Base-by-base conservation (phyloP, 2,797 vertebrate genomes). In the Hippoglossus hippoglossus region DNA sequence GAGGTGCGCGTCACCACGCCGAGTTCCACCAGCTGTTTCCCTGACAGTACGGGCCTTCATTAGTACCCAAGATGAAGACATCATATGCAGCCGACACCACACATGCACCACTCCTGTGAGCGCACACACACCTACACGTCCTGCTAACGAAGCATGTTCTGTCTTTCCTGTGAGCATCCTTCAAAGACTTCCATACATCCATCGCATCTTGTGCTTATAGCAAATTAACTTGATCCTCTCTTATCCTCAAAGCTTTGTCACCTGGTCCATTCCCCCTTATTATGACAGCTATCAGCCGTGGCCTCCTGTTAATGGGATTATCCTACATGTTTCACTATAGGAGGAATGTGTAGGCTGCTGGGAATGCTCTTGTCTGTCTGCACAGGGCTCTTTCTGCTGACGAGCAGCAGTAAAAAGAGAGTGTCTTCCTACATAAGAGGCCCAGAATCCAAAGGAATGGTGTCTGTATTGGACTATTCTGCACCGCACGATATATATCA, bases 231-330 rank as follows among this genome's bases (percentile, higher is more conserved):
- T 79, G 74, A 88, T 84, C 80, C 79, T 61, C 76, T 83, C 49
- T 85, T 55, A 83, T 83, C 85, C 82, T 70, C 68, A 72, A 60
- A 80, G 82, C 84, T 84, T 80, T 80, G 79, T 89, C 87, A 88
- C 82, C 82, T 78, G 78, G 73, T 84, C 70, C 63, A 60, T 82
- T 59, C 74, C 56, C 24, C 2, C 34, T 80, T 73, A 74, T 72
- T 63, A 57, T 85, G 82, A 86, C 84, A 75, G 75, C 79, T 60
- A 65, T 62, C 67, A 85, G 83, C 75, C 56, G 73, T 67, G 77
- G 80, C 80, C 80, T 76, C 65, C 54, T 57, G 19, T 72, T 74
- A 85, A 90, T 87, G 50, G 71, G 87, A 89, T 92, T 89, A 89
- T 84, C 71, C 79, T 69, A 86, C 81, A 80, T 85, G 78, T 85